Evolutionary conservation across 2,113 vertebrate genomes (phyloP).

Genomic region (Tinamus guttatus): DNA sequence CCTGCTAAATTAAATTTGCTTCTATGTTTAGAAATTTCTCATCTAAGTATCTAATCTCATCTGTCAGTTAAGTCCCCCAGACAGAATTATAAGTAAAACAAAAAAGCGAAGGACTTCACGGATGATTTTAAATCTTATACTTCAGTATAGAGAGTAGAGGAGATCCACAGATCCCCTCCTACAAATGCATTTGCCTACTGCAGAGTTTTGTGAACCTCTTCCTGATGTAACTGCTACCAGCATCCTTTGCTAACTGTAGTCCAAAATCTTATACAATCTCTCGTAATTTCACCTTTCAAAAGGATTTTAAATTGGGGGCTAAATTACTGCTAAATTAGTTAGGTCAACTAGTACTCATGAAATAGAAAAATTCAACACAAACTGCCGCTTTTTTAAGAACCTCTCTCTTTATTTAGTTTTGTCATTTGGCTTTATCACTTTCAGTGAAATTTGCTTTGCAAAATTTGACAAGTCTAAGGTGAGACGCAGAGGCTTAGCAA

Average conservation of each 20-base stretch:
- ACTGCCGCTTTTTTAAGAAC: background rate
- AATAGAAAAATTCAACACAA: background rate
- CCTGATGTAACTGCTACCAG: background rate
- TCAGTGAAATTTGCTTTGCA: background rate
- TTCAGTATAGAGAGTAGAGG: background rate
- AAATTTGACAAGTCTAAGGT: background rate
- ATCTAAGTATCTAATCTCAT: background rate
- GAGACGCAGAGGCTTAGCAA: background rate
- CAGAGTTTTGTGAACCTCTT: background rate
- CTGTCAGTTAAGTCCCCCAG: background rate
- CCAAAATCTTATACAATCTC: background rate
- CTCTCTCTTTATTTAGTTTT: background rate
- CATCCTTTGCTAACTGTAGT: no score
- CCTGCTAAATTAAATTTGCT: background rate
- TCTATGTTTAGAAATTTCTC: background rate
- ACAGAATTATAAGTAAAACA: background rate
- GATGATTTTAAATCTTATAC: background rate
- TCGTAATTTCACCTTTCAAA: background rate
- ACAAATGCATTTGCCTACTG: background rate
- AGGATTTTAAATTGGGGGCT: background rate
- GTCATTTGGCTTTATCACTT: background rate
- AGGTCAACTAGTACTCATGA: background rate
- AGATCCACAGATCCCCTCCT: background rate
- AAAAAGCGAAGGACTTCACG: background rate
- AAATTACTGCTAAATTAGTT: conserved; percentile 19